These are phyloP conservation scores for Chiloscyllium plagiosum DNA, from an alignment of 2,113 vertebrate species.

Conservation along the genomic window DNA sequence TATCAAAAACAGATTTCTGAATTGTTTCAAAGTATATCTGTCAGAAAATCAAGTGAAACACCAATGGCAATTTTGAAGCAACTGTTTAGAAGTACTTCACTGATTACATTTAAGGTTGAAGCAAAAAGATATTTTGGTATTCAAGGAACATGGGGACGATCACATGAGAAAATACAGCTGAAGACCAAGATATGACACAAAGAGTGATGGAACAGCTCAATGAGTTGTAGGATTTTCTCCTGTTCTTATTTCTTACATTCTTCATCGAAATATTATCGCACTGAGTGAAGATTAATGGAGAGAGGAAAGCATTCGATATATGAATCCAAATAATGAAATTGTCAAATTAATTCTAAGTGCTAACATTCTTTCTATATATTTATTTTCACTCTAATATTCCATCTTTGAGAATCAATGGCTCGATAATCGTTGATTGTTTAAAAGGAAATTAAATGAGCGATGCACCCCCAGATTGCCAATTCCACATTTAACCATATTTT, in stretches of 20 bases:
- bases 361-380: background rate
- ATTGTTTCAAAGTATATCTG: background rate
- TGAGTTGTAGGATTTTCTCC: background rate
- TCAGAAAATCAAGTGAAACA: background rate
- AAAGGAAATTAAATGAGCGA: background rate
- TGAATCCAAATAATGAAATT: background rate
- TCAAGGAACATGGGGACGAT: background rate
- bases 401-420: background rate
- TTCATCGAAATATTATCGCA: background rate
- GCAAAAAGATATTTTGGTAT: background rate
- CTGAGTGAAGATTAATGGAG: background rate
- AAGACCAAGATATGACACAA: background rate
- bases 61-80: background rate
- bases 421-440: background rate
- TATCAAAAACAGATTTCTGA: background rate
- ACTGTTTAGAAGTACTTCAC: background rate
- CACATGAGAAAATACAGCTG: background rate
- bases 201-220: background rate
- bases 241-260: background rate
- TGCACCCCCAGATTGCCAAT: background rate
- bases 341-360: background rate
- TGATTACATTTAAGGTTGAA: background rate
- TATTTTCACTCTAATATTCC: background rate
- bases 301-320: background rate
- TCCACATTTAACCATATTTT: background rate